Percentiles rank a stretch among this genome's conserved stretches.
phyloP scores from a whole-genome alignment of 1,140 invertebrate genomes.

The Pseudomyrmex flavicornis region DNA sequence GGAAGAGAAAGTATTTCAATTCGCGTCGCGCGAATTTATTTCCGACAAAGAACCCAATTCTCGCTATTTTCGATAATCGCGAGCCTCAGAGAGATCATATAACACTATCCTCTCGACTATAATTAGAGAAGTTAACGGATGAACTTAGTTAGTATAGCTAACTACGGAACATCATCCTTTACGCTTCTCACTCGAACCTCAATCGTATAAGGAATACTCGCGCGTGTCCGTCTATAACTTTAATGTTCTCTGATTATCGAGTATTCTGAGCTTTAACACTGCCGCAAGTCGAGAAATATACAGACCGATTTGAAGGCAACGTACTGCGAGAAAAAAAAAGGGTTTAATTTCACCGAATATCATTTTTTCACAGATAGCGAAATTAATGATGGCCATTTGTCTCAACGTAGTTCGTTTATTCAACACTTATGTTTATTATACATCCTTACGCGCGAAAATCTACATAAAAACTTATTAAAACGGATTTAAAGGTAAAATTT shows the following conservation, averaged over 20 bases:
- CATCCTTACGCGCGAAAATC: constrained; percentile 80
- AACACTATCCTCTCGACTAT: background rate
- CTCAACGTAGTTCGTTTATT: constrained; percentile 81
- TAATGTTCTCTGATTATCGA: constrained; percentile 11
- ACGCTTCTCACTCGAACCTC: background rate
- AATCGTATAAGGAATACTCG: background rate
- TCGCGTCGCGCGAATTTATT: constrained; percentile 17
- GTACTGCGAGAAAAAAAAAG: background rate
- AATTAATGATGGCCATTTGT: constrained; percentile 54
- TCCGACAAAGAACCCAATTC: background rate
- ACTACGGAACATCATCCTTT: background rate
- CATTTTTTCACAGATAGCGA: background rate
- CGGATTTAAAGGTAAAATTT: constrained; percentile 82
- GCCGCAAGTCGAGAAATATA: too few species aligned
- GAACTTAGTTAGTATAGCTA: constrained; percentile 1
- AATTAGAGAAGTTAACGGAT: constrained; percentile 28
- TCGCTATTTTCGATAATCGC: constrained; percentile 24
- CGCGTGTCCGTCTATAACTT: background rate
- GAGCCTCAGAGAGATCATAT: constrained; percentile 24
- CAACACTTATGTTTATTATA: constrained; percentile 82
- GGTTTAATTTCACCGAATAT: background rate
- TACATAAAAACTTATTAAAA: constrained; percentile 85
- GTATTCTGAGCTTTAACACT: background rate
- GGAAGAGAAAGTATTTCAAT: background rate
- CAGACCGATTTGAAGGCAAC: background rate